phyloP scores from a whole-genome alignment of 2,888 invertebrate genomes.

The Melanophora roralis region DNA sequence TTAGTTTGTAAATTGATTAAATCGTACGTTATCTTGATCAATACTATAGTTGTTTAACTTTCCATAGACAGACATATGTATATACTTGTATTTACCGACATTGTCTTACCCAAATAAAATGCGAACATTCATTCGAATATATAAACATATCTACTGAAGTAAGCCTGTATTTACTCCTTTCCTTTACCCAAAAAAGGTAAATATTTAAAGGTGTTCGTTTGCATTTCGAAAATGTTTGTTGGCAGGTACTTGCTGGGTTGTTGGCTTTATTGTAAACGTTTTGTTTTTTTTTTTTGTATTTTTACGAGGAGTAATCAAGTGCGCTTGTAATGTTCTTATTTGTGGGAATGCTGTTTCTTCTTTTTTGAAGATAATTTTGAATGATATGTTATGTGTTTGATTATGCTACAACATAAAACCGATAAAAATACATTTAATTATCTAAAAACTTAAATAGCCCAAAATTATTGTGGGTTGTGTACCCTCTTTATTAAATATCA shows the following conservation, averaged over 20 bases:
- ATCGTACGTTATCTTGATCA: slow-evolving; percentile 61
- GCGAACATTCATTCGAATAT: background rate
- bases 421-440: slow-evolving; percentile 11
- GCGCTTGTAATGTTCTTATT: slow-evolving; percentile 41
- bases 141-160: background rate
- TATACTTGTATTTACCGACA: background rate
- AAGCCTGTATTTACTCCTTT: slow-evolving; percentile 1
- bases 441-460: background rate
- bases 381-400: background rate
- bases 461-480: background rate
- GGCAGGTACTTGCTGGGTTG: slow-evolving; percentile 2
- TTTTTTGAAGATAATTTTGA: slow-evolving; percentile 7
- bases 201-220: slow-evolving; percentile 43
- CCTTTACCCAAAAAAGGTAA: slow-evolving; percentile 11
- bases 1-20: slow-evolving; percentile 48
- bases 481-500: no score
- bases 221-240: slow-evolving; percentile 20
- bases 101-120: slow-evolving; percentile 16
- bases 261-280: background rate
- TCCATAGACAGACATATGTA: slow-evolving; percentile 3
- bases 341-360: slow-evolving; percentile 51
- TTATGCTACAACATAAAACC: background rate
- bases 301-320: slow-evolving; percentile 47
- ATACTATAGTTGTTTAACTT: slow-evolving; percentile 52
- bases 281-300: background rate